Conservation (phyloP, 2,797 vertebrate species). For the Notolepis coatsorum region DNA sequence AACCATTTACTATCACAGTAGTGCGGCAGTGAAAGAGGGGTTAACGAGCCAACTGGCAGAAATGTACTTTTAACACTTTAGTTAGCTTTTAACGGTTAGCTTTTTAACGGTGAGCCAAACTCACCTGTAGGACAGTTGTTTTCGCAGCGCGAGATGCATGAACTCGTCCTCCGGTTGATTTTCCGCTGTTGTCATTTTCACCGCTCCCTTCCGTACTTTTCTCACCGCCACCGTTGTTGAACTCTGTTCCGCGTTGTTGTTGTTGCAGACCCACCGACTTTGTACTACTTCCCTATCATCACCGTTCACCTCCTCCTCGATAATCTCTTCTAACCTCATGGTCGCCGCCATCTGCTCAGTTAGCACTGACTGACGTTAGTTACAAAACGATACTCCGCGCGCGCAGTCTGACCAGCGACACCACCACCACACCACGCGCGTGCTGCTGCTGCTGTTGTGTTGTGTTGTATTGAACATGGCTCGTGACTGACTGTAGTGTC, state of each 20-base stretch:
- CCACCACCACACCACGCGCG: no score
- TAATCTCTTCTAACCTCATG: conserved; percentile 51
- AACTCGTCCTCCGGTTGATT: conserved; percentile 62
- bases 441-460: no score
- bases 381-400: no score
- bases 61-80: no score
- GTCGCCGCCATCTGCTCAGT: conserved; percentile 20
- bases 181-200: conserved; percentile 5
- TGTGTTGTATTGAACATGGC: no score
- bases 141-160: conserved; percentile 79
- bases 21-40: no score
- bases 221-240: neutral
- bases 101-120: conserved; percentile 21
- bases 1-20: no score
- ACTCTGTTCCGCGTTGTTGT: no score
- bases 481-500: no score
- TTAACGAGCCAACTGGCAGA: no score
- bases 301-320: conserved; percentile 40
- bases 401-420: no score
- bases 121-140: conserved; percentile 88
- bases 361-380: neutral
- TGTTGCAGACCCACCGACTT: neutral
- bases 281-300: conserved; percentile 13
- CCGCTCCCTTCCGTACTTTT: neutral
- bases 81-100: no score